Evolutionary conservation across 2,113 vertebrate genomes (phyloP), one percentile per base, ranked within the genome.

Genomic region (Pogonocichla stellata): DNA sequence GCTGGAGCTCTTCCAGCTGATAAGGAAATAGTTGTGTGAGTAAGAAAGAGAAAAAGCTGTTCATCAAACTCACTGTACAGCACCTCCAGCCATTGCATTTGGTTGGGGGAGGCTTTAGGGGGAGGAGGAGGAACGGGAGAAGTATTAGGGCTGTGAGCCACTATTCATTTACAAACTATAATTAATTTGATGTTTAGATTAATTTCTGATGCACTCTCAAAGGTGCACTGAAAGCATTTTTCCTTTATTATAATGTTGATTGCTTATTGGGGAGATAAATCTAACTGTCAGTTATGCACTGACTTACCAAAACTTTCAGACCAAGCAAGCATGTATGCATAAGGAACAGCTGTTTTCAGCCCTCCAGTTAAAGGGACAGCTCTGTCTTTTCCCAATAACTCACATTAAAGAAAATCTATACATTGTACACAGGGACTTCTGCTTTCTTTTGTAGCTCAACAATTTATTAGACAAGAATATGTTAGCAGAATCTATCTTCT

Each of bases 141-240:
- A 96, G 93, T 97, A 95, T 96, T 97, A 97, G 92, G 97, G 94
- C 93, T 95, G 84, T 95, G 92, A 96, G 95, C 95, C 93, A 96
- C 96, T 97, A 97, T 97, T 97, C 97, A 97, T 98, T 98, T 97
- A 94, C 97, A 97, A 97, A 97, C 96, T 96, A 96, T 98, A 98
- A 98, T 98, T 97, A 98, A 98, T 97, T 97, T 98, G 97, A 97
- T 98, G 97, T 97, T 98, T 97, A 97, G 97, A 98, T 98, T 98
- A 97, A 97, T 98, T 97, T 97, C 97, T 97, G 97, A 97, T 97
- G 96, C 96, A 96, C 95, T 98, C 97, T 97, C 97, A 97, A 97
- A 98, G 97, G 96, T 97, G 97, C 97, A 97, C 80, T 96, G 97
- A 96, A 97, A 97, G 97, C 97, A 97, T 97, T 97, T 98, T 98